Evolutionary conservation across 1,140 invertebrate genomes (phyloP).

Genomic region (Nasonia vitripennis): DNA sequence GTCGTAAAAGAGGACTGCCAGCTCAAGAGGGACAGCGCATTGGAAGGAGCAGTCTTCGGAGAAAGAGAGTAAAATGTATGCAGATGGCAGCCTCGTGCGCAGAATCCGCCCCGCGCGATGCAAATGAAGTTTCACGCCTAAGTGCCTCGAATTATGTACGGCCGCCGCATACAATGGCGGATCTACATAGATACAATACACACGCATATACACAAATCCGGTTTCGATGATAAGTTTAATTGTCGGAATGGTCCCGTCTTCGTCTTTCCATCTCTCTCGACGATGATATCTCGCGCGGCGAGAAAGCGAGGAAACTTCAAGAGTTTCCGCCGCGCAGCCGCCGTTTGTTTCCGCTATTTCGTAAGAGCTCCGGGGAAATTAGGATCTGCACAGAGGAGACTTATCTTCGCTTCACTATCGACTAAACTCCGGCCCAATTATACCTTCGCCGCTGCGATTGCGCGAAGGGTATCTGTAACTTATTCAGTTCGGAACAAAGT

Average conservation of each 20-base stretch:
- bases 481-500: neutral
- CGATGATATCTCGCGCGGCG: neutral
- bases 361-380: conserved; percentile 26
- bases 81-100: conserved; percentile 15
- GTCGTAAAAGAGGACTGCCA: neutral
- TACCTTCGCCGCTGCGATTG: neutral
- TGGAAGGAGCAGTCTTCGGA: neutral
- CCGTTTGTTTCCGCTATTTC: neutral
- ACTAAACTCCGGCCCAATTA: too few species aligned
- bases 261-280: neutral
- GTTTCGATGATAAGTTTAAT: conserved; percentile 37
- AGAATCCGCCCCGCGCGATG: conserved; percentile 28
- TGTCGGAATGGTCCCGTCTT: neutral
- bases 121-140: conserved; percentile 49
- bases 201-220: neutral
- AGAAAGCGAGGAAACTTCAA: neutral
- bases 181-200: conserved; percentile 36
- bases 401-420: too few species aligned
- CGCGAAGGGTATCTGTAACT: neutral
- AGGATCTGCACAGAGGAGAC: neutral
- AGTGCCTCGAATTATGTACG: conserved; percentile 45
- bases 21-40: neutral
- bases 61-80: conserved; percentile 32
- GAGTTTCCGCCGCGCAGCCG: neutral
- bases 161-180: conserved; percentile 32